Percentiles rank a stretch among this genome's conserved stretches.
Evolutionary conservation across 2,888 invertebrate species (phyloP).

Genomic region (Dicycla oo): DNA sequence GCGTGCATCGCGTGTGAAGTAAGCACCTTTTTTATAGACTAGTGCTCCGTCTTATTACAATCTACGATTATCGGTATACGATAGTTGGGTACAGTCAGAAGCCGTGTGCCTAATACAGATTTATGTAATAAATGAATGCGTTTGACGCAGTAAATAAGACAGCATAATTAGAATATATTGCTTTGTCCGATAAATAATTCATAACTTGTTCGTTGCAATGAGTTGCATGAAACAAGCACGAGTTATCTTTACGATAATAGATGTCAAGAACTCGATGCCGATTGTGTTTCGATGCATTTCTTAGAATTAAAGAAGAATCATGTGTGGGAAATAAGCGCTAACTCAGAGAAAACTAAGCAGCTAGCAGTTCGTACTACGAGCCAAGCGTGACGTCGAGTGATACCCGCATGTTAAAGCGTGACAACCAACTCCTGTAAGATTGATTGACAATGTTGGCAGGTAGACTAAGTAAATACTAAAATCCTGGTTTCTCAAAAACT

Average conservation of each 20-base stretch:
- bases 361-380: conserved; percentile 17
- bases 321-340: not conserved
- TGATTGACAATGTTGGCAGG: conserved; percentile 45
- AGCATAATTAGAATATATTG: conserved; percentile 62
- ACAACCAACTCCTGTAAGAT: conserved; percentile 39
- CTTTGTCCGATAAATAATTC: conserved; percentile 57
- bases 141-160: conserved; percentile 60
- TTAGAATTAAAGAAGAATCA: not conserved
- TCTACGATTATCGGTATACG: conserved; percentile 53
- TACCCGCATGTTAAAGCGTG: conserved; percentile 26
- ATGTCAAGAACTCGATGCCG: conserved; percentile 34
- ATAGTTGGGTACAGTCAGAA: conserved; percentile 28
- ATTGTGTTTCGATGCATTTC: conserved; percentile 39
- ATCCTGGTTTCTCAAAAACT: not conserved
- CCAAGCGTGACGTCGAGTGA: conserved; percentile 28
- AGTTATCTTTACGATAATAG: conserved; percentile 56
- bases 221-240: conserved; percentile 49
- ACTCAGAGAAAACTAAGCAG: conserved; percentile 2
- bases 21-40: conserved; percentile 52
- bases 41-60: conserved; percentile 60
- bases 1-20: conserved; percentile 62
- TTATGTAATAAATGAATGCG: conserved; percentile 54
- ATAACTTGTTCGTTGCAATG: conserved; percentile 50
- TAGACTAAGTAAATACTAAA: conserved; percentile 29
- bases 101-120: conserved; percentile 52